Conservation (phyloP, 1,140 invertebrate genomes). For the Caenorhabditis briggsae region DNA sequence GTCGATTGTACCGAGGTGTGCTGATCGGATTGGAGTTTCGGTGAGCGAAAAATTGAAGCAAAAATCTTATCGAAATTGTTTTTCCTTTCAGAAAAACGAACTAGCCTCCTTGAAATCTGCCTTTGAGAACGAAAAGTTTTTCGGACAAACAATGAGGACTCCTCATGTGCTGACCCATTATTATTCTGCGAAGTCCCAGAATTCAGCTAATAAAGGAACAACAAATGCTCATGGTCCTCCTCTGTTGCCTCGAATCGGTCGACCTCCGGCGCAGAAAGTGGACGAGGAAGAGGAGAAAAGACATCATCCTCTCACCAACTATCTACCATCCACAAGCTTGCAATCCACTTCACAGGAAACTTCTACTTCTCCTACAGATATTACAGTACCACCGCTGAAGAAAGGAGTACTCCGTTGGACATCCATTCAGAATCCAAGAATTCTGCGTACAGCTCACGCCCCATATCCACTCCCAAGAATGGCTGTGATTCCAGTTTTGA, state of each 20-base stretch:
- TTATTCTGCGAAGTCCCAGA: neutral
- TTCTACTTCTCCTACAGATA: neutral
- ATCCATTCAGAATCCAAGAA: neutral
- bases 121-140: constrained; percentile 9
- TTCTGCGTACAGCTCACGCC: neutral
- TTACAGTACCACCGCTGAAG: neutral
- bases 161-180: constrained; percentile 32
- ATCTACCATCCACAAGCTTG: neutral
- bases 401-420: constrained; percentile 20
- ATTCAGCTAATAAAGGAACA: neutral
- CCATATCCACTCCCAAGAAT: neutral
- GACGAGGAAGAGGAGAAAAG: neutral
- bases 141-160: neutral
- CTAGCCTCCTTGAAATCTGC: neutral
- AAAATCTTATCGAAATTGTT: neutral
- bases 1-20: constrained; percentile 13
- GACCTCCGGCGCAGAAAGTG: neutral
- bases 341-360: neutral
- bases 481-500: constrained; percentile 37
- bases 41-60: neutral
- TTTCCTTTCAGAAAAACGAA: constrained; percentile 6
- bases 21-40: constrained; percentile 24
- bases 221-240: neutral
- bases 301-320: constrained; percentile 45
- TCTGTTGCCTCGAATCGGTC: neutral